A percentile compares a stretch with the other conserved stretches of the same genome.
Conservation (phyloP, 2,113 vertebrate genomes). For the Motacilla alba region DNA sequence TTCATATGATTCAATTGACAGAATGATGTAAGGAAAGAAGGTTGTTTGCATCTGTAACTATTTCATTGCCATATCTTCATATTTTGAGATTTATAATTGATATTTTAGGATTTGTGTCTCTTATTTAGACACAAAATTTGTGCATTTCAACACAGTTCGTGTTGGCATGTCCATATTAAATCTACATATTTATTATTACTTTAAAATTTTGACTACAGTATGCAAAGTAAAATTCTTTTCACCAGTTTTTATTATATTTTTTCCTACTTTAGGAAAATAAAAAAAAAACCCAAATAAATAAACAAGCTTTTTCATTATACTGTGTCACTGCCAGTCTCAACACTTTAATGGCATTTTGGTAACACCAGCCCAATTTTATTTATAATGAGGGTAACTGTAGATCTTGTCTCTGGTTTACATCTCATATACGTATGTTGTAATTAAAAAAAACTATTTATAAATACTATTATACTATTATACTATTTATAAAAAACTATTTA, state of each 20-base stretch:
- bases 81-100: not conserved
- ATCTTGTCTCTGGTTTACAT: not conserved
- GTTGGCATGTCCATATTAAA: not conserved
- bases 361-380: not conserved
- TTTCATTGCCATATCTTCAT: not conserved
- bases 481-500: too few species aligned
- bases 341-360: not conserved
- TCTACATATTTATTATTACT: not conserved
- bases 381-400: not conserved
- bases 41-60: fast-evolving
- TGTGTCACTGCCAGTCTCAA: not conserved
- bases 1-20: not conserved
- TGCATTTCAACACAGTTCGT: not conserved
- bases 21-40: fast-evolving
- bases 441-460: not conserved
- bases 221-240: not conserved
- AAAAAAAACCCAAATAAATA: not conserved
- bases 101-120: not conserved
- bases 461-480: not conserved
- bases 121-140: not conserved
- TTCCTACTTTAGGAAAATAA: not conserved
- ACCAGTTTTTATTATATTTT: not conserved
- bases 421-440: not conserved
- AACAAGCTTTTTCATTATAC: not conserved
- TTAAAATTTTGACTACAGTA: not conserved